Conservation (phyloP, 1,140 invertebrate species). For the Drosophila seguyi region DNA sequence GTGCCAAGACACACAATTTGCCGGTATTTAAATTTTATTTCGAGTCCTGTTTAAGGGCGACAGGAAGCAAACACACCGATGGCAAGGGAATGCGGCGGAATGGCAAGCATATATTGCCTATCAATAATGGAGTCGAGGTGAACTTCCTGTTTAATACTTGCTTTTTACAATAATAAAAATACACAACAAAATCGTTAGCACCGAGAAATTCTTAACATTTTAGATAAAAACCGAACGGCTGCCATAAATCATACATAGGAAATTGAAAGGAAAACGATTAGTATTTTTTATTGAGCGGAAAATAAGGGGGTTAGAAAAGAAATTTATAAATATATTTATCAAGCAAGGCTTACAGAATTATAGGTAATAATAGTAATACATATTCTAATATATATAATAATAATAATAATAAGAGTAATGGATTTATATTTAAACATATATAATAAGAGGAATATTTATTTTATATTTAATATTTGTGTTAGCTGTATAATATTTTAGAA, state of each 20-base stretch:
- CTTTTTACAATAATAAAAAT: neutral
- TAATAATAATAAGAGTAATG: no score
- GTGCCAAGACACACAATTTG: conserved; percentile 60
- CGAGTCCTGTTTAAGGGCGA: conserved; percentile 34
- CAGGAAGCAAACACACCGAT: conserved; percentile 17
- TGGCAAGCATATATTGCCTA: conserved; percentile 6
- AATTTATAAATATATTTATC: neutral
- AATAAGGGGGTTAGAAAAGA: no score
- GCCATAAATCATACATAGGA: conserved; percentile 6
- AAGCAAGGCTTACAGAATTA: neutral
- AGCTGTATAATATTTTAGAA: no score
- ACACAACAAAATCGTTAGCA: no score
- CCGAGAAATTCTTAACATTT: neutral
- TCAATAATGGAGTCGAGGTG: conserved; percentile 7
- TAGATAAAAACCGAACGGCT: neutral
- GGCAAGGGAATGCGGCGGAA: conserved; percentile 21
- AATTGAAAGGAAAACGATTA: conserved; percentile 6
- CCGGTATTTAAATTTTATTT: conserved; percentile 75
- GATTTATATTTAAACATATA: no score
- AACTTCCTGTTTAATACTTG: neutral
- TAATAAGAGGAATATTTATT: no score
- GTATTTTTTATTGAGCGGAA: neutral
- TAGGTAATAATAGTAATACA: no score
- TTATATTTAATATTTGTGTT: no score
- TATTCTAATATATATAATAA: no score